Evolutionary conservation across 2,797 vertebrate species (phyloP), one percentile per base, ranked within the genome.

Genomic region (Myripristis murdjan): DNA sequence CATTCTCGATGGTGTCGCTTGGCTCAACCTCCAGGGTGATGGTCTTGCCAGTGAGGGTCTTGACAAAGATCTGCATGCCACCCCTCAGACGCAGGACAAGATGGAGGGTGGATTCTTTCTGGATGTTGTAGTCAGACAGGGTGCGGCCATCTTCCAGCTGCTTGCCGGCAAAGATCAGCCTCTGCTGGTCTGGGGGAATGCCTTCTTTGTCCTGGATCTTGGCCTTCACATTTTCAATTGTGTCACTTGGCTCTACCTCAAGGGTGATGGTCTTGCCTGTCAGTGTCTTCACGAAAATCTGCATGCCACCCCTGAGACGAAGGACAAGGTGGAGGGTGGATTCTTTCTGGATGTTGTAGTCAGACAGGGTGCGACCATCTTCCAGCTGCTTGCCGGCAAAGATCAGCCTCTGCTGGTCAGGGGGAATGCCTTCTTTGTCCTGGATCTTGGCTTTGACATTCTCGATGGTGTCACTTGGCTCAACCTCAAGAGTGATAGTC

Each of bases 41-140:
- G 61, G 94, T 95, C 51, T 95, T 95, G 0, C 94, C 93, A 0
- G 93, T 94, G 16, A 95, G 62, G 14, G 93, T 94, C 15, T 95
- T 95, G 0, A 95, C 93, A 0, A 95, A 95, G 84, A 96, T 95
- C 91, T 96, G 95, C 95, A 95, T 96, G 22, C 70, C 77, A 43
- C 62, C 63, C 14, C 60, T 81, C 22, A 92, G 86, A 16, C 91
- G 88, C 0, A 92, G 82, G 7, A 90, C 90, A 52, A 92, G 73
- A 37, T 92, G 91, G 58, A 91, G 79, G 3, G 88, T 90, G 20
- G 88, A 90, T 49, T 91, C 87, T 4, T 91, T 91, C 78, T 91
- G 90, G 56, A 90, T 91, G 57, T 92, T 92, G 76, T 91, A 90
- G 78, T 91, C 88, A 1, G 89, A 90, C 8, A 93, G 78, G 1